Percentiles rank a stretch among this genome's conserved stretches.
These are phyloP conservation scores for Ceyx margarethae DNA, from an alignment of 2,113 vertebrate species.

Conservation along the genomic window DNA sequence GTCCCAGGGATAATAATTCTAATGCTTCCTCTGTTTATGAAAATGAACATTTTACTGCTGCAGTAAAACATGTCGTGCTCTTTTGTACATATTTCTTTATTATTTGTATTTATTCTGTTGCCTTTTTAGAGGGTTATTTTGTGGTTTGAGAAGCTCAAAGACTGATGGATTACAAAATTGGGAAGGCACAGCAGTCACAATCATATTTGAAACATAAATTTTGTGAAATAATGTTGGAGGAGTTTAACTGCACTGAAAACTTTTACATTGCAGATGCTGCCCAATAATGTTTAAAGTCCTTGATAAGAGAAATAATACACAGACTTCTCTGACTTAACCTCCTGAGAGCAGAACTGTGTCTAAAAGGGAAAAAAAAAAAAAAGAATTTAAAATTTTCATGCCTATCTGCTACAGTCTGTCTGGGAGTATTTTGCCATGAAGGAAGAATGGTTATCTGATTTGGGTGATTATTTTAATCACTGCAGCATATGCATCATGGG, in stretches of 20 bases:
- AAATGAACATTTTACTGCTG: not conserved
- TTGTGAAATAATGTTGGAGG: not conserved
- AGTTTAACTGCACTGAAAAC: not conserved
- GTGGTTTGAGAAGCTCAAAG: not conserved
- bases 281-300: not conserved
- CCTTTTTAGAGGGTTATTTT: not conserved
- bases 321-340: not conserved
- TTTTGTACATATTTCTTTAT: fast-evolving
- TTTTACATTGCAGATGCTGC: not conserved
- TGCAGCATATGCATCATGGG: not conserved
- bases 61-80: not conserved
- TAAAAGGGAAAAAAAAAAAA: not conserved
- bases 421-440: not conserved
- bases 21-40: not conserved
- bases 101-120: not conserved
- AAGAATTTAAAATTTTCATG: not conserved
- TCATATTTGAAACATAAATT: not conserved
- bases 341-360: not conserved
- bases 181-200: not conserved
- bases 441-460: constrained; percentile 12
- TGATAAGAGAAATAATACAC: not conserved
- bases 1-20: not conserved
- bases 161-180: not conserved
- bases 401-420: not conserved
- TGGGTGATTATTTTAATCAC: constrained; percentile 21